phyloP scores from a whole-genome alignment of 2,113 vertebrate species.

The Propithecus coquereli region DNA sequence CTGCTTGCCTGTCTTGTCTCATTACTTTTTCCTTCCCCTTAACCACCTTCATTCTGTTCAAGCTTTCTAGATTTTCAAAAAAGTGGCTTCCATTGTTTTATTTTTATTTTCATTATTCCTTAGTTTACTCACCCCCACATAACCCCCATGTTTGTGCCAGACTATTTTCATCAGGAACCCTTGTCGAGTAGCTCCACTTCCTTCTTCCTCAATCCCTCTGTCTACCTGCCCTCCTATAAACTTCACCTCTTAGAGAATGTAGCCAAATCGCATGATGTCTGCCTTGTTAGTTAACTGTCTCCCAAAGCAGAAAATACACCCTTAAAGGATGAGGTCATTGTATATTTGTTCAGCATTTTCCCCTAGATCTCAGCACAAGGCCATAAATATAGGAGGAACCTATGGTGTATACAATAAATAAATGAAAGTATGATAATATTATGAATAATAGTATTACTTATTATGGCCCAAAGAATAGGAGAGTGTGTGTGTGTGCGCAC shows the following conservation, averaged over 20 bases:
- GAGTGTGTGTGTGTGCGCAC: accelerated
- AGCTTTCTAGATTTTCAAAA: neutral
- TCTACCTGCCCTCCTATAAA: accelerated
- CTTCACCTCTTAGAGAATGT: accelerated
- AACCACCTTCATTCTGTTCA: neutral
- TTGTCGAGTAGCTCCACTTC: neutral
- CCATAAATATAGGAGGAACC: neutral
- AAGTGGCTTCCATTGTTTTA: neutral
- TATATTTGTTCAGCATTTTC: neutral
- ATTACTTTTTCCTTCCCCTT: neutral
- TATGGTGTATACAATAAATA: neutral
- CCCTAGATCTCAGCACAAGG: neutral
- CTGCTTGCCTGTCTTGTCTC: neutral
- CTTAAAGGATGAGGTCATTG: neutral
- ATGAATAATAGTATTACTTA: neutral
- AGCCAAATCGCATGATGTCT: neutral
- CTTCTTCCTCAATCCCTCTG: neutral
- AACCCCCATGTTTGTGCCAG: neutral
- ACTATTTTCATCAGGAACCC: neutral
- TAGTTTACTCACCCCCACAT: neutral
- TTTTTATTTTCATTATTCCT: neutral
- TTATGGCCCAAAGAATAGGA: neutral
- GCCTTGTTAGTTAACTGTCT: neutral
- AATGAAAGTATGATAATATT: neutral
- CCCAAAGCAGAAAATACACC: neutral